phyloP scores from a whole-genome alignment of 1,140 invertebrate genomes.

The Pentalonia nigronervosa region DNA sequence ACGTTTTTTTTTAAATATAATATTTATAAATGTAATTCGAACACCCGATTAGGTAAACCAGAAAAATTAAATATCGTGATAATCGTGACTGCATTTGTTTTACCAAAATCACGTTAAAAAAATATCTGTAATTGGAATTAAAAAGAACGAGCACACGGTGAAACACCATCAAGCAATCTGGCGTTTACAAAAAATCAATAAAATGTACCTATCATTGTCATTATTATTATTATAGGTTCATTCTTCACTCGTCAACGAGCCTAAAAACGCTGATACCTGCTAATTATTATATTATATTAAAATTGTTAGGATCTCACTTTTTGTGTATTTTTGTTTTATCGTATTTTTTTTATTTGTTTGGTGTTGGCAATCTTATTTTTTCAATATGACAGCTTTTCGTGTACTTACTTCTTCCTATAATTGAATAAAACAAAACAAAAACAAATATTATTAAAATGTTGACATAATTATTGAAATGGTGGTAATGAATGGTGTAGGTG shows the following conservation, averaged over 20 bases:
- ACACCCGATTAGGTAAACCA: not conserved
- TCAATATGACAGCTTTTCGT: slow-evolving; percentile 16
- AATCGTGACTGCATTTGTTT: not conserved
- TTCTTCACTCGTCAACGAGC: not conserved
- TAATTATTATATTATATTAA: slow-evolving; percentile 24
- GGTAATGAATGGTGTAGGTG: not conserved
- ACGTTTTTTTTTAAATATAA: not conserved
- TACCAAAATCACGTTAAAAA: not conserved
- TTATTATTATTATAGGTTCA: not conserved
- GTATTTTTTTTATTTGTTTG: not conserved
- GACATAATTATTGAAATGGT: not conserved
- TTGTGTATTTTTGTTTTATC: not conserved
- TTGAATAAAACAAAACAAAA: slow-evolving; percentile 52
- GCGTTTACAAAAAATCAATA: not conserved
- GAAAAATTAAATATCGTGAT: not conserved
- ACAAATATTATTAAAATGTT: slow-evolving; percentile 31
- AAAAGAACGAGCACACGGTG: not conserved
- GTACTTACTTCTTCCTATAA: slow-evolving; percentile 57
- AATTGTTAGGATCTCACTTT: slow-evolving; percentile 52
- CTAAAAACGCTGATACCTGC: not conserved
- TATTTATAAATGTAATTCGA: not conserved
- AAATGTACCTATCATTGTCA: not conserved
- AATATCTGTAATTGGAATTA: not conserved
- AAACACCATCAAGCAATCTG: too few species aligned
- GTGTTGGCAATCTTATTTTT: slow-evolving; percentile 17